A percentile compares a stretch with the other conserved stretches of the same genome.
phyloP scores from a whole-genome alignment of 2,888 invertebrate species.

The Actias luna region DNA sequence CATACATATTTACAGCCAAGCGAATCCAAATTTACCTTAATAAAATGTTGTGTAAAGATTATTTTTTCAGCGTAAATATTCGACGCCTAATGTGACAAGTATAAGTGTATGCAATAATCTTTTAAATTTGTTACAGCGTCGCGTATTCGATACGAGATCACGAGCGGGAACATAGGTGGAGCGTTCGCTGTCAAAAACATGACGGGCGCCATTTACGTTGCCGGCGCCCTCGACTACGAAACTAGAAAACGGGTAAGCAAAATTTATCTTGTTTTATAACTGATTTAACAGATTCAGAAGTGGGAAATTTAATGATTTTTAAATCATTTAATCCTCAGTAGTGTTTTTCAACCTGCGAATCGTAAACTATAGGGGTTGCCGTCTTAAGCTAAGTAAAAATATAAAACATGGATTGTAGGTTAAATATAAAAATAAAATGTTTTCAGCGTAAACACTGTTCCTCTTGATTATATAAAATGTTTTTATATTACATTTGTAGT shows the following conservation, averaged over 20 bases:
- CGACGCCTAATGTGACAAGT: neutral
- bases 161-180: conserved; percentile 99
- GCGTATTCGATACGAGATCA: conserved; percentile 99
- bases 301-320: too few relatives aligned
- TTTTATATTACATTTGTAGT: conserved; percentile 11
- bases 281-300: neutral
- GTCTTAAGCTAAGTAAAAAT: too few relatives aligned
- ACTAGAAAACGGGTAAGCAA: conserved; percentile 94
- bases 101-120: neutral
- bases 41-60: neutral
- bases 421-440: too few relatives aligned
- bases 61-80: neutral
- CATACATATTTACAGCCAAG: too few relatives aligned
- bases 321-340: too few relatives aligned
- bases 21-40: neutral
- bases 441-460: too few relatives aligned
- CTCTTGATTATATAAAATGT: too few relatives aligned
- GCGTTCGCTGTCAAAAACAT: conserved; percentile 99
- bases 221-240: conserved; percentile 98
- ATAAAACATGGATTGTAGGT: too few relatives aligned
- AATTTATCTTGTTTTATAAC: conserved; percentile 8
- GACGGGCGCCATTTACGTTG: conserved; percentile 99
- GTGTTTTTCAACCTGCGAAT: too few relatives aligned
- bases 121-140: conserved; percentile 87
- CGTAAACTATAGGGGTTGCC: too few relatives aligned